Evolutionary conservation across 2,113 vertebrate genomes (phyloP).

Genomic region (Dipodomys stephensi): DNA sequence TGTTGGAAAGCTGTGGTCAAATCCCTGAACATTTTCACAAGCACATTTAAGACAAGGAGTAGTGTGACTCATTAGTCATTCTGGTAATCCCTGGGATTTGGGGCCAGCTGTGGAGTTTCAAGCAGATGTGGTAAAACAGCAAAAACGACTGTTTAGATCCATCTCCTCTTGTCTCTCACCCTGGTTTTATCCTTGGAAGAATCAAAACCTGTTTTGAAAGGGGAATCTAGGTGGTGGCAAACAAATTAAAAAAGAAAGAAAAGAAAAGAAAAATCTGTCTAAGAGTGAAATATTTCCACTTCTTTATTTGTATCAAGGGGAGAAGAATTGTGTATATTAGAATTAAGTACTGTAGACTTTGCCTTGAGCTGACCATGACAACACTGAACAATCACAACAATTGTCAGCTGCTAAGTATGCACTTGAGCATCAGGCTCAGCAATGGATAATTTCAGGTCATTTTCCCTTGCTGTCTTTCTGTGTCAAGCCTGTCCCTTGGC

Average conservation of each 20-base stretch:
- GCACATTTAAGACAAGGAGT: not conserved
- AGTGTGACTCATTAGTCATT: not conserved
- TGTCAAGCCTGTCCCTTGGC: slow-evolving; percentile 14
- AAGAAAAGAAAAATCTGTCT: slow-evolving; percentile 18
- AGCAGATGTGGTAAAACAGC: slow-evolving; percentile 64
- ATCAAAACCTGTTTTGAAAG: slow-evolving; percentile 72
- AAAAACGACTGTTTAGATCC: slow-evolving; percentile 47
- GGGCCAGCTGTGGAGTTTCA: slow-evolving; percentile 52
- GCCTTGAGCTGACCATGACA: not conserved
- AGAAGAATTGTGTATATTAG: not conserved
- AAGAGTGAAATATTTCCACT: slow-evolving; percentile 17
- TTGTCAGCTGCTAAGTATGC: not conserved
- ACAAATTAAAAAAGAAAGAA: not conserved
- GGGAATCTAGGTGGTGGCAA: slow-evolving; percentile 37
- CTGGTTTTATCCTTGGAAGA: slow-evolving; percentile 60
- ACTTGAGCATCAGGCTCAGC: not conserved
- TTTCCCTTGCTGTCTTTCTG: not conserved
- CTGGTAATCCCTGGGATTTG: not conserved
- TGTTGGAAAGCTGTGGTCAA: slow-evolving; percentile 44
- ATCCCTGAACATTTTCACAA: slow-evolving; percentile 38
- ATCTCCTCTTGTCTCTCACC: slow-evolving; percentile 64
- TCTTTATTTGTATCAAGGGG: slow-evolving; percentile 33
- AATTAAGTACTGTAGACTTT: not conserved
- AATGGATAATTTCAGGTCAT: slow-evolving; percentile 22
- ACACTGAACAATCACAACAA: not conserved